A percentile compares a stretch with the other conserved stretches of the same genome.
These are phyloP conservation scores for Platalea minor DNA, from an alignment of 2,797 vertebrate genomes.

Conservation along the genomic window DNA sequence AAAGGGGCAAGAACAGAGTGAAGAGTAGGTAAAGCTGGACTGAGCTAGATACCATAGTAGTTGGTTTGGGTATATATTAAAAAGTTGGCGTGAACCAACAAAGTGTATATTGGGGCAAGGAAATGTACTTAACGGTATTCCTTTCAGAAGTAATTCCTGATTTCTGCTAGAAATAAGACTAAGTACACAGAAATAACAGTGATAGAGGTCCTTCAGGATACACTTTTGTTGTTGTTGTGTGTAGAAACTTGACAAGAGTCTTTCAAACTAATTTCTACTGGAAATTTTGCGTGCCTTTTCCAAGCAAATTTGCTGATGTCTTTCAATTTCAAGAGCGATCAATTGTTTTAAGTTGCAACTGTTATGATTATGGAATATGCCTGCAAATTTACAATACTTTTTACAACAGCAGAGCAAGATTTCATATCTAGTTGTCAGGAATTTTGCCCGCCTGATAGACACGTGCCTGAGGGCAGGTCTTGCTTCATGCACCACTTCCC, in stretches of 20 bases:
- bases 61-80: not conserved
- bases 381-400: not conserved
- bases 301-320: not conserved
- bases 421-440: not conserved
- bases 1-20: not conserved
- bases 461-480: not conserved
- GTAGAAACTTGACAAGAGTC: not conserved
- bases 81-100: not conserved
- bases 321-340: not conserved
- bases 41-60: not conserved
- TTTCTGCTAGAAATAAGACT: not conserved
- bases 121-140: rapidly evolving
- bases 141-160: not conserved
- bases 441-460: not conserved
- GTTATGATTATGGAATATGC: not conserved
- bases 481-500: not conserved
- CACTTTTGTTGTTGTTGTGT: not conserved
- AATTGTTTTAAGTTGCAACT: not conserved
- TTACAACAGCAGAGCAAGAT: not conserved
- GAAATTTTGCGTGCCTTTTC: not conserved
- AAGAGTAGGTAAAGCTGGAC: not conserved
- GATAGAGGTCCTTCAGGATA: not conserved
- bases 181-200: not conserved
- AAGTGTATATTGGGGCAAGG: not conserved
- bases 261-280: not conserved